These are phyloP conservation scores for Corythoichthys intestinalis DNA, from an alignment of 2,113 vertebrate genomes.

Conservation along the genomic window DNA sequence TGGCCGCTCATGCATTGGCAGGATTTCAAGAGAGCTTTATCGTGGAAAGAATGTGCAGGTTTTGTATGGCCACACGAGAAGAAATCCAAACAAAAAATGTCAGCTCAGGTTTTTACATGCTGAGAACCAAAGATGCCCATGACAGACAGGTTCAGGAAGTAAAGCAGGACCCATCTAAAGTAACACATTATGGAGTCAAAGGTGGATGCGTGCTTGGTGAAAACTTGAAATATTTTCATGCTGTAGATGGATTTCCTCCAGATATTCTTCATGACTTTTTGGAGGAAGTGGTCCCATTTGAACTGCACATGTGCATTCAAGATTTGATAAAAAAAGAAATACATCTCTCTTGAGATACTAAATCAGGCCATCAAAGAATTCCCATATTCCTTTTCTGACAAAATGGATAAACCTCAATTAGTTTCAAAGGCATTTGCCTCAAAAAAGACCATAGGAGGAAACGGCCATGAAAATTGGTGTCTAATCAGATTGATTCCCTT, in stretches of 20 bases:
- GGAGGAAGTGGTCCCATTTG: constrained; percentile 7
- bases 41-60: constrained; percentile 5
- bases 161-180: background rate
- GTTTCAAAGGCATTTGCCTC: constrained; percentile 4
- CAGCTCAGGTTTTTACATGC: constrained; percentile 1
- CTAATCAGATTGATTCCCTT: constrained; percentile 13
- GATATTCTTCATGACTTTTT: constrained; percentile 7
- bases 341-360: too few species aligned
- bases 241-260: background rate
- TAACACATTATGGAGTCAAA: background rate
- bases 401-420: background rate
- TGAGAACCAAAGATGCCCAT: background rate
- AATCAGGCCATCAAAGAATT: constrained; percentile 12
- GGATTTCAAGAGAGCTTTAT: constrained; percentile 5
- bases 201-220: background rate
- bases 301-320: constrained; percentile 5
- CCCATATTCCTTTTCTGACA: constrained; percentile 12
- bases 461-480: constrained; percentile 15
- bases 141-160: background rate
- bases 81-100: constrained; percentile 6
- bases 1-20: constrained; percentile 6
- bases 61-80: background rate
- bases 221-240: background rate
- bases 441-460: constrained; percentile 11
- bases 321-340: too few species aligned